A percentile compares a stretch with the other conserved stretches of the same genome.
These are phyloP conservation scores for Papilio protenor DNA, from an alignment of 2,888 invertebrate genomes.

Conservation along the genomic window DNA sequence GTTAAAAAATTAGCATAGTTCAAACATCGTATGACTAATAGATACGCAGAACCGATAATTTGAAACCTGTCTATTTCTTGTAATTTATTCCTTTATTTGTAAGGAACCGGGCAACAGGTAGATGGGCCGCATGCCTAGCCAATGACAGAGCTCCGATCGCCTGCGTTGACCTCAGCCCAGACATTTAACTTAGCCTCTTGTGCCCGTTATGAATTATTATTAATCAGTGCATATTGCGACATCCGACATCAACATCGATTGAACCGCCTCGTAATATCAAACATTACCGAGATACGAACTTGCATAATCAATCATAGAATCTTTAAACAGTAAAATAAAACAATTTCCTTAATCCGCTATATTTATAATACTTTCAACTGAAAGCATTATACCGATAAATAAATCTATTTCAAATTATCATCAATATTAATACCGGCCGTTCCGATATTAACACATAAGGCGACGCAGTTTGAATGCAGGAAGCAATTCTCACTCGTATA, in stretches of 20 bases:
- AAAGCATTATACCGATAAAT: constrained; percentile 1
- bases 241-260: constrained; percentile 1
- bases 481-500: constrained; percentile 67
- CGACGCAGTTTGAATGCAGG: constrained; percentile 72
- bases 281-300: constrained; percentile 9
- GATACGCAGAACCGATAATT: constrained; percentile 20
- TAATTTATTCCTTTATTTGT: constrained; percentile 49
- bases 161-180: constrained; percentile 53
- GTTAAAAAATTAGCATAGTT: not conserved
- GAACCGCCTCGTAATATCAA: not conserved
- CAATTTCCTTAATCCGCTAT: not conserved
- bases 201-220: constrained; percentile 50
- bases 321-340: not conserved
- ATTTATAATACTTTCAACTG: not conserved
- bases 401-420: constrained; percentile 36
- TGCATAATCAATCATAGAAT: not conserved
- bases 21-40: not conserved
- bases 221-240: constrained; percentile 42
- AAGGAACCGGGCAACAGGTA: constrained; percentile 57
- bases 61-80: constrained; percentile 46
- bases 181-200: constrained; percentile 49
- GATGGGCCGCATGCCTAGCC: constrained; percentile 62
- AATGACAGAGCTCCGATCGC: constrained; percentile 58
- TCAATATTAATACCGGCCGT: constrained; percentile 47
- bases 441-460: constrained; percentile 58